A percentile compares a stretch with the other conserved stretches of the same genome.
Conservation (phyloP, 2,113 vertebrate species). For the Gavia stellata region DNA sequence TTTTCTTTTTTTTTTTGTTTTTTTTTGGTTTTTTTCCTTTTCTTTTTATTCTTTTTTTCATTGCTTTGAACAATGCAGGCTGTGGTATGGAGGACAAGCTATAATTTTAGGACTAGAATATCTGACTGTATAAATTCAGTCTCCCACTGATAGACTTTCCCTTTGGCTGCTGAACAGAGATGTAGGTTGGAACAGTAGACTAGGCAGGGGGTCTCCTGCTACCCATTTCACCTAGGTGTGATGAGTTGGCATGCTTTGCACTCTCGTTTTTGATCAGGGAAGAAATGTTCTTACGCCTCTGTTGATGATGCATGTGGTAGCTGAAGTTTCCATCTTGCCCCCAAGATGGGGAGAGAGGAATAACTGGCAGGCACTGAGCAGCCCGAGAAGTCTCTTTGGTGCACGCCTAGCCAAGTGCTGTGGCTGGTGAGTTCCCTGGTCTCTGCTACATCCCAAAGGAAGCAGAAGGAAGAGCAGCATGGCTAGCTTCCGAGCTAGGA, state of each 20-base stretch:
- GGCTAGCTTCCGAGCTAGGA: neutral
- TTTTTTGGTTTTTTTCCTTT: no score
- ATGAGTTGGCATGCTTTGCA: neutral
- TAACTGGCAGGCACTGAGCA: neutral
- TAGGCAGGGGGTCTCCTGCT: neutral
- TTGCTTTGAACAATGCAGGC: neutral
- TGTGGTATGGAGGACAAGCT: neutral
- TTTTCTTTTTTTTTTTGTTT: no score
- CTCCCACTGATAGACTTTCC: neutral
- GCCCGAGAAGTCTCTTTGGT: neutral
- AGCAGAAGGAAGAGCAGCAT: constrained; percentile 2
- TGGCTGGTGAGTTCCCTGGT: neutral
- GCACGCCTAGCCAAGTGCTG: fast-evolving
- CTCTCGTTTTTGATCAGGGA: neutral
- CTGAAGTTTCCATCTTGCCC: neutral
- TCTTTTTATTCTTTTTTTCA: neutral
- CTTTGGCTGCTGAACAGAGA: neutral
- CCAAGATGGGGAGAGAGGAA: neutral
- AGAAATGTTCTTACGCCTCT: neutral
- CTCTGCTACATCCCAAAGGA: neutral
- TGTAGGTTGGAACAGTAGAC: neutral
- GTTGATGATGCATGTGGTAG: neutral
- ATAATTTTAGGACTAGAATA: neutral
- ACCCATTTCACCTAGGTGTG: fast-evolving
- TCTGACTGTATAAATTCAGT: neutral